Percentiles rank a stretch among this genome's conserved stretches.
phyloP scores from a whole-genome alignment of 2,888 invertebrate genomes.

The Drosophila meridionalis region DNA sequence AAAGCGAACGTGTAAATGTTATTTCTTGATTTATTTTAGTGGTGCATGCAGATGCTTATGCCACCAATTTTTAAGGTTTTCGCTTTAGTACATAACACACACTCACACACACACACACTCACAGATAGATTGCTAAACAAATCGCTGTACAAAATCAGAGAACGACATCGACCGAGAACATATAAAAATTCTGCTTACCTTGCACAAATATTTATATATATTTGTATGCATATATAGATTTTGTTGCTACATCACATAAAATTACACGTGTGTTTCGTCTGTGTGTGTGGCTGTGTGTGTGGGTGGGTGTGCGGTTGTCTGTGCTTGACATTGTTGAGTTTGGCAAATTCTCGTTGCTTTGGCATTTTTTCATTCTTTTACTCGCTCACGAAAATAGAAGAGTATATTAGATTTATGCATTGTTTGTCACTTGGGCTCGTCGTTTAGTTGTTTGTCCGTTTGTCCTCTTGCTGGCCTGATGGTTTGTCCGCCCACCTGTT shows the following conservation, averaged over 20 bases:
- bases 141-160: conserved; percentile 36
- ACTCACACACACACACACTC: background rate
- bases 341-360: conserved; percentile 51
- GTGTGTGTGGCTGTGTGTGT: conserved; percentile 7
- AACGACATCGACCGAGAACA: conserved; percentile 43
- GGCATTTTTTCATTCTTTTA: conserved; percentile 30
- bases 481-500: too few species aligned
- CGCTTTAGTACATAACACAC: conserved; percentile 13
- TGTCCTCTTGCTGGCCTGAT: background rate
- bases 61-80: conserved; percentile 65
- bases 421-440: background rate
- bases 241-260: conserved; percentile 60
- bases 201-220: conserved; percentile 67
- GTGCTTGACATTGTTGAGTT: conserved; percentile 59
- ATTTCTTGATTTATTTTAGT: conserved; percentile 80
- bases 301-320: conserved; percentile 23
- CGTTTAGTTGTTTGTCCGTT: background rate
- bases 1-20: conserved; percentile 79
- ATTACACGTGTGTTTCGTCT: conserved; percentile 58
- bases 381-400: background rate
- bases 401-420: background rate
- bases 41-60: conserved; percentile 77
- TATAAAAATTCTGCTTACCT: conserved; percentile 79
- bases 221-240: background rate
- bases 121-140: conserved; percentile 28